Percentiles rank a stretch among this genome's conserved stretches.
Evolutionary conservation across 2,797 vertebrate species (phyloP).

Genomic region (Steatocranus sp.): DNA sequence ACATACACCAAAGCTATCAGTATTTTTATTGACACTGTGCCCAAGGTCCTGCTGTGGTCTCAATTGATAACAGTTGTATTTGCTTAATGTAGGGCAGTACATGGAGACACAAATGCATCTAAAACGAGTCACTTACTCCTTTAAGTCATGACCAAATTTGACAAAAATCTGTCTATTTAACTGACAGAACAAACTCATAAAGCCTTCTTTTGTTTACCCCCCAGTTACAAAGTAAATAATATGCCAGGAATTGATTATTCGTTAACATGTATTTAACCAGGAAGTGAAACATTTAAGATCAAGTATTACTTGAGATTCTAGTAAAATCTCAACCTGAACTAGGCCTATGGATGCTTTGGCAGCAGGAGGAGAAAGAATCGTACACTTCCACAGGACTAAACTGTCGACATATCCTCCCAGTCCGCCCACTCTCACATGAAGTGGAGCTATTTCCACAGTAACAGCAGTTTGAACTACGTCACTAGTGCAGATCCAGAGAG

Average conservation of each 20-base stretch:
- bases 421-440: slow-evolving; percentile 23
- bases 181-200: background rate
- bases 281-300: background rate
- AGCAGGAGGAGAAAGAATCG: background rate
- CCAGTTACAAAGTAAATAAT: background rate
- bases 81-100: background rate
- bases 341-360: background rate
- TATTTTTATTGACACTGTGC: background rate
- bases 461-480: slow-evolving; percentile 25
- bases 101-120: background rate
- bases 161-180: background rate
- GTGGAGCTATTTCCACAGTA: slow-evolving; percentile 12
- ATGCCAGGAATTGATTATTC: background rate
- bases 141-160: background rate
- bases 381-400: background rate
- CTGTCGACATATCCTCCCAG: background rate
- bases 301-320: background rate
- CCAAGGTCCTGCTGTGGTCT: background rate
- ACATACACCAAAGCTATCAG: background rate
- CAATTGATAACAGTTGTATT: background rate
- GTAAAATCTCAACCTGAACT: background rate
- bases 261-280: background rate
- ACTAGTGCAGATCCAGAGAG: background rate
- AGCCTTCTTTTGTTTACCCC: background rate
- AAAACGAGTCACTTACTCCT: background rate